Evolutionary conservation across 2,888 invertebrate species (phyloP).

Genomic region (Xestoiulus laeticollis): DNA sequence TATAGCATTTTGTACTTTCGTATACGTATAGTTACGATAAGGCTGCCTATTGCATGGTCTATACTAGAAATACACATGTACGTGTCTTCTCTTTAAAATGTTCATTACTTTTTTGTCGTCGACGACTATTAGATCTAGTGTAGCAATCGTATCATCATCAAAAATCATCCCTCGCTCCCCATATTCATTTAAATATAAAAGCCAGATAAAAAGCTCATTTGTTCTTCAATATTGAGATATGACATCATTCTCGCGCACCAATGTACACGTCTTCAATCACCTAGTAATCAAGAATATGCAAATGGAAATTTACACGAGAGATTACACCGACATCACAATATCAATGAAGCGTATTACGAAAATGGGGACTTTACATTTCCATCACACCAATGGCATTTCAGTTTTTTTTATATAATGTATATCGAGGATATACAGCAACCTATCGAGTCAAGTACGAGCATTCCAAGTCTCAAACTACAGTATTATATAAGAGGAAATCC

Average conservation of each 20-base stretch:
- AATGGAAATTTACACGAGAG: conserved; percentile 41
- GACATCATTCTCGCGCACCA: conserved; percentile 43
- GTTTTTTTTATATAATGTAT: not conserved
- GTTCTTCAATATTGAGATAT: conserved; percentile 41
- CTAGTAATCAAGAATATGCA: conserved; percentile 43
- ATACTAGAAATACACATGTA: not conserved
- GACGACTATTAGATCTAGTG: conserved; percentile 35
- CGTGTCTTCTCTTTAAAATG: not conserved
- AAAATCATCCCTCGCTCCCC: conserved; percentile 10
- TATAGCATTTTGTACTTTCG: not conserved
- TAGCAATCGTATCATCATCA: conserved; percentile 40
- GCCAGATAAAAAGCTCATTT: conserved; percentile 43
- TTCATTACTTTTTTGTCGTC: conserved; percentile 31
- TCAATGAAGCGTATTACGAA: conserved; percentile 43
- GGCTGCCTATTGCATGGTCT: not conserved
- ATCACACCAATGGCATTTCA: conserved; percentile 31
- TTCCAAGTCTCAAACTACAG: not conserved
- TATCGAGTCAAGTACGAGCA: not conserved
- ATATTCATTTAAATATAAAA: conserved; percentile 39
- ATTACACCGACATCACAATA: conserved; percentile 43
- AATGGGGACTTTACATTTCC: conserved; percentile 40
- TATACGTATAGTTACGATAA: not conserved
- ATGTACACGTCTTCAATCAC: conserved; percentile 43
- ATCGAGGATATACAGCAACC: not conserved
- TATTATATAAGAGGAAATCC: not conserved